Evolutionary conservation across 2,113 vertebrate genomes (phyloP), one percentile per base, ranked within the genome.

Genomic region (Vulpes vulpes): DNA sequence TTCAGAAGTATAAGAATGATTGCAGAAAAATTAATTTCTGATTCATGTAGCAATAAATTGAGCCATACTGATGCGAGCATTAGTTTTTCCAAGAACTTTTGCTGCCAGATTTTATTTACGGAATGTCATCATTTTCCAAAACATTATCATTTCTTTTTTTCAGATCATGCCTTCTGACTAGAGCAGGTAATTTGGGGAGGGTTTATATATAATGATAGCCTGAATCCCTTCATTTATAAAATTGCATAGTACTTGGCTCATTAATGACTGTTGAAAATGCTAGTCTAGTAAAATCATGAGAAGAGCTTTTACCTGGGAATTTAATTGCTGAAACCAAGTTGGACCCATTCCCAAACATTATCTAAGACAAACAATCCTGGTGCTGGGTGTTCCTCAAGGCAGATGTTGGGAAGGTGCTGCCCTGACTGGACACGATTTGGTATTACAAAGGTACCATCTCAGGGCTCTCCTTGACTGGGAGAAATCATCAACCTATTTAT

Each of bases 121-220:
- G 97, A 98, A 98, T 96, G 89, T 97, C 96, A 97, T 96, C 89
- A 97, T 95, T 98, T 97, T 98, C 97, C 95, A 96, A 98, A 98
- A 89, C 35, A 97, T 86, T 97, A 97, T 96, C 27, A 25, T 94
- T 98, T 98, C 93, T 95, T 91, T 96, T 97, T 97, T 98, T 97
- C 96, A 97, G 98, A 98, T 96, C 81, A 3, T 57, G 43, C 17
- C 20, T 85, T 94, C 90, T 89, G 89, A 98, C 84, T 88, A 96
- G 38, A 98, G 97, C 82, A 93, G 0, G 65, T 85, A 96, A 93
- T 91, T 95, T 96, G 93, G 96, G 95, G 91, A 97, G 51, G 55
- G 82, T 78, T 98, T 97, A 89, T 91, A 97, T 82, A 30, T 94
- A 94, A 82, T 78, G 38, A 98, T 97, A 95, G 92, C 57, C 92